Base-by-base conservation (phyloP, 2,113 vertebrate genomes). In the Orycteropus afer region DNA sequence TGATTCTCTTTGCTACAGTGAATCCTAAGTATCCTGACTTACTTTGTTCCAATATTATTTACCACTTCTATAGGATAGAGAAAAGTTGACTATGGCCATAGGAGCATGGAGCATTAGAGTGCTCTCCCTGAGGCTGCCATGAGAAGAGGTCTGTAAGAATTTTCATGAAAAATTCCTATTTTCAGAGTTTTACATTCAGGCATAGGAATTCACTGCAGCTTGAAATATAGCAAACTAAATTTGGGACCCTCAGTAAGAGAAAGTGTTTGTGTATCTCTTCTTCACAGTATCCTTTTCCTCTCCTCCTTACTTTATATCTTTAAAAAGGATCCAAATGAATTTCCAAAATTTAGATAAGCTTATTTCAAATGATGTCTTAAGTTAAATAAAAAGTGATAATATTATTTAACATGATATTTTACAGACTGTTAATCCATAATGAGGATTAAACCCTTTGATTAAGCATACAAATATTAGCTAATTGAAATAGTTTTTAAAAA, bases 1-100 rank as follows among this genome's bases (percentile, higher is more conserved):
- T 57, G 97, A 98, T 97, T 98, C 98, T 98, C 98, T 98, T 98
- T 98, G 98, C 98, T 98, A 98, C 98, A 98, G 98, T 98, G 98
- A 98, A 98, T 98, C 97, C 98, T 98, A 98, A 98, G 98, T 98
- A 98, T 98, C 98, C 97, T 90, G 96, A 97, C 97, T 98, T 97
- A 97, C 97, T 98, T 98, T 98, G 97, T 97, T 98, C 97, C 87
- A 91, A 98, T 98, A 98, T 98, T 98, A 98, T 98, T 98, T 98
- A 93, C 95, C 97, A 95, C 90, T 96, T 97, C 97, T 98, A 93
- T 96, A 97, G 97, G 96, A 79, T 91, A 92, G 96, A 97, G 97
- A 95, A 76, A 97, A 96, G 95, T 94, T 95, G 90, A 97, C 95
- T 96, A 84, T 81, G 65, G 91, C 83, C 96, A 63, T 91, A 96